Percentiles rank a stretch among this genome's conserved stretches.
Conservation (phyloP, 2,888 invertebrate genomes). For the Alcis repandata region DNA sequence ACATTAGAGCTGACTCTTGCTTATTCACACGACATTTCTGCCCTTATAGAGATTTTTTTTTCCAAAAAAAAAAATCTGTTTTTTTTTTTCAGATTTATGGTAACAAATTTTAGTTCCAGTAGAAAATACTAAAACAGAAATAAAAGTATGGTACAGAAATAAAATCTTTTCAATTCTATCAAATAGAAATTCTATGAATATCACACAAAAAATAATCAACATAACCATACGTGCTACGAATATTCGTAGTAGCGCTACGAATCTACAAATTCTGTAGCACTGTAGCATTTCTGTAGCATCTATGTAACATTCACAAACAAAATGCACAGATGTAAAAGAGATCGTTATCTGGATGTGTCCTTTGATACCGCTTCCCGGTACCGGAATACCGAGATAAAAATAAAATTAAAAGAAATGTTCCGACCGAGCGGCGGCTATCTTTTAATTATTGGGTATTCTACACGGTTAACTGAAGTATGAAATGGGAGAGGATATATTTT, state of each 20-base stretch:
- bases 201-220: background rate
- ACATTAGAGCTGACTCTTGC: too few relatives aligned
- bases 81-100: too few relatives aligned
- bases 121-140: background rate
- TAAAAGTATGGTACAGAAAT: background rate
- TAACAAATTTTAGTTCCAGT: too few relatives aligned
- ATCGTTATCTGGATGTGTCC: constrained; percentile 43
- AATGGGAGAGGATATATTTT: constrained; percentile 28
- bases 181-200: background rate
- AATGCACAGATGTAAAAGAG: constrained; percentile 25
- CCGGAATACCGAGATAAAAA: constrained; percentile 35
- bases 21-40: too few relatives aligned
- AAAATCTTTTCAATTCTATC: background rate
- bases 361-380: constrained; percentile 37
- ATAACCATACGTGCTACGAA: constrained; percentile 17
- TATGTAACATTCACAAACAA: constrained; percentile 24
- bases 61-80: too few relatives aligned
- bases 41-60: too few relatives aligned
- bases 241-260: constrained; percentile 9
- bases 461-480: constrained; percentile 26
- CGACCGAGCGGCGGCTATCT: constrained; percentile 31
- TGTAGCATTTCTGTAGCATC: constrained; percentile 20
- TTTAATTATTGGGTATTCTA: constrained; percentile 48
- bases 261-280: constrained; percentile 21
- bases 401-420: constrained; percentile 26